These are phyloP conservation scores for Leptodactylus fuscus DNA, from an alignment of 2,113 vertebrate genomes.

Conservation along the genomic window DNA sequence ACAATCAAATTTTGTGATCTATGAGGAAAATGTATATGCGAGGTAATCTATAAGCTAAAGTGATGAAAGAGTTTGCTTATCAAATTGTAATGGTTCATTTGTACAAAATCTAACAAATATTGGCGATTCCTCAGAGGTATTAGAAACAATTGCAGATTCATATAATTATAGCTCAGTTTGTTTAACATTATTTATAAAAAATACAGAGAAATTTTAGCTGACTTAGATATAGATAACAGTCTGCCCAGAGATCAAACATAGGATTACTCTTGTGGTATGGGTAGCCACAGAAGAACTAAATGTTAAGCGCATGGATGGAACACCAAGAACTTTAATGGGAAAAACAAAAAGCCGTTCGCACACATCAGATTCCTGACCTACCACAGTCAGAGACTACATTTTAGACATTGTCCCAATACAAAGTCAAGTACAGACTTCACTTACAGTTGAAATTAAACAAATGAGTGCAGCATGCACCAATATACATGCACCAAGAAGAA, in stretches of 20 bases:
- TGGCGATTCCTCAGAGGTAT: no score
- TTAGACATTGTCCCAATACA: background rate
- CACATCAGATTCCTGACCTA: constrained; percentile 20
- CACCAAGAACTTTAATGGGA: background rate
- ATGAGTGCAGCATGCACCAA: background rate
- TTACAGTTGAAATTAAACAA: constrained; percentile 3
- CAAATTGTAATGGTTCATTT: background rate
- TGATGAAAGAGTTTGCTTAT: background rate
- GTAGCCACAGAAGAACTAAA: background rate
- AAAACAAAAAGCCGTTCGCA: constrained; percentile 5
- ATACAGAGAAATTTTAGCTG: background rate
- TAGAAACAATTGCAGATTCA: background rate
- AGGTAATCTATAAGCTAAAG: no score
- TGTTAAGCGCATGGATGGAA: background rate
- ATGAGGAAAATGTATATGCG: constrained; percentile 7
- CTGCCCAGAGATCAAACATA: background rate
- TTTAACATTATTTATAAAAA: background rate
- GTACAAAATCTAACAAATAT: background rate
- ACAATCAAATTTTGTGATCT: constrained; percentile 26
- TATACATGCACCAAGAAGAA: background rate
- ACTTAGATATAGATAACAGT: no score
- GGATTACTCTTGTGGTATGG: constrained; percentile 20
- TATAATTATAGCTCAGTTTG: background rate
- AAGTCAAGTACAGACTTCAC: background rate
- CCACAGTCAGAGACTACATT: background rate